Percentiles rank a stretch among this genome's conserved stretches.
These are phyloP conservation scores for Pseudanteris insignis DNA, from an alignment of 2,888 invertebrate genomes.

Conservation along the genomic window DNA sequence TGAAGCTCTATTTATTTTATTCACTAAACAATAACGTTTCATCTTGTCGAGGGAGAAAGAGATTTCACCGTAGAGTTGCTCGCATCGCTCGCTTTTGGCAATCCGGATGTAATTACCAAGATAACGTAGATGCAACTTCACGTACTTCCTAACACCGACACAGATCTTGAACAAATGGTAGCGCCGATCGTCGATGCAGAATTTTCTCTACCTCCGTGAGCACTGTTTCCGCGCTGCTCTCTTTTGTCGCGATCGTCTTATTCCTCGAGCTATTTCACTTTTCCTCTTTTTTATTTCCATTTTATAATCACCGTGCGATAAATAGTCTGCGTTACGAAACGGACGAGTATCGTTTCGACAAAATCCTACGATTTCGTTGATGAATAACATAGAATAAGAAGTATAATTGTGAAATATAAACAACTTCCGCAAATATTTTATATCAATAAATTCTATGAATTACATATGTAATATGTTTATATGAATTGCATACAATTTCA, in stretches of 20 bases:
- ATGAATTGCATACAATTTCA: too few relatives aligned
- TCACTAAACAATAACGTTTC: constrained; percentile 9
- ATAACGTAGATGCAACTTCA: constrained; percentile 25
- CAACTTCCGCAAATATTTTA: too few relatives aligned
- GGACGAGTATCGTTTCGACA: too few relatives aligned
- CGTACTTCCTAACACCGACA: constrained; percentile 15
- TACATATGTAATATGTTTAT: too few relatives aligned
- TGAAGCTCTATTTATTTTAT: constrained; percentile 16
- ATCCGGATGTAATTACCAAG: constrained; percentile 31
- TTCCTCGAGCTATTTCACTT: background rate
- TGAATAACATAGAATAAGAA: too few relatives aligned
- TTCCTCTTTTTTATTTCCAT: constrained; percentile 5
- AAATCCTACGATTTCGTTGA: too few relatives aligned
- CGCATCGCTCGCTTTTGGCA: constrained; percentile 9
- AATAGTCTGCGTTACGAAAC: too few relatives aligned
- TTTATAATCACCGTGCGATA: constrained; percentile 12
- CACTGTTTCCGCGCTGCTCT: constrained; percentile 4
- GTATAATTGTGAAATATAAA: too few relatives aligned
- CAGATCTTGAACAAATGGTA: constrained; percentile 24
- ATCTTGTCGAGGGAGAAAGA: background rate
- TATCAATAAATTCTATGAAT: too few relatives aligned
- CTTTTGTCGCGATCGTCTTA: background rate
- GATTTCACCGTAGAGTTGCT: constrained; percentile 10
- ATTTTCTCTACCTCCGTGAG: constrained; percentile 14
- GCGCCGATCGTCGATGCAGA: constrained; percentile 18